phyloP scores from a whole-genome alignment of 2,113 vertebrate species.

The Gadus chalcogrammus region DNA sequence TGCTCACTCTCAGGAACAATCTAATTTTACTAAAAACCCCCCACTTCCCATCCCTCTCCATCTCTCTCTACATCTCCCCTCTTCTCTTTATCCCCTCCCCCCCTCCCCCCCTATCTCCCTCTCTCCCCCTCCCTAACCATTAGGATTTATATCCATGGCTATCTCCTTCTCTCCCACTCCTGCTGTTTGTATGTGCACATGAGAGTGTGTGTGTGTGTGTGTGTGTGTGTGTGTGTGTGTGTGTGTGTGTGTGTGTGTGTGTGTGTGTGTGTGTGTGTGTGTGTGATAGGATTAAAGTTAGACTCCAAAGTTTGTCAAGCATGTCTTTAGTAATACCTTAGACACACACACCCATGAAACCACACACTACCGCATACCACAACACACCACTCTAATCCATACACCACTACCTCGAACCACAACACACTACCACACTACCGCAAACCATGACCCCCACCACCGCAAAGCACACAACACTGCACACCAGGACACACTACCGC shows the following conservation, averaged over 20 bases:
- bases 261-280: too few species aligned
- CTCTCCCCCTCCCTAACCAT: slow-evolving; percentile 26
- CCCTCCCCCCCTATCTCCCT: slow-evolving; percentile 14
- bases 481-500: slow-evolving; percentile 12
- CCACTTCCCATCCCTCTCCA: slow-evolving; percentile 48
- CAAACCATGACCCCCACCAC: slow-evolving; percentile 3
- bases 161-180: slow-evolving; percentile 3
- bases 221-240: too few species aligned
- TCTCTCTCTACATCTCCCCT: slow-evolving; percentile 28
- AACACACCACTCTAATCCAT: neutral
- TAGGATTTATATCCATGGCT: slow-evolving; percentile 25
- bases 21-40: slow-evolving; percentile 65
- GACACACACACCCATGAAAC: slow-evolving; percentile 29
- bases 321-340: slow-evolving; percentile 66
- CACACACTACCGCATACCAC: neutral
- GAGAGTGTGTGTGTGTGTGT: too few species aligned
- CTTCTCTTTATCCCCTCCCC: slow-evolving; percentile 9
- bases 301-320: slow-evolving; percentile 63
- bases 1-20: slow-evolving; percentile 68
- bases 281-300: slow-evolving; percentile 50
- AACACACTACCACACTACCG: slow-evolving; percentile 5
- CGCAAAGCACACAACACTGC: slow-evolving; percentile 15
- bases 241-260: too few species aligned
- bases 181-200: slow-evolving; percentile 25
- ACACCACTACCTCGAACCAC: neutral